Evolutionary conservation across 1,140 invertebrate species (phyloP).

Genomic region (Subanguina moxae): DNA sequence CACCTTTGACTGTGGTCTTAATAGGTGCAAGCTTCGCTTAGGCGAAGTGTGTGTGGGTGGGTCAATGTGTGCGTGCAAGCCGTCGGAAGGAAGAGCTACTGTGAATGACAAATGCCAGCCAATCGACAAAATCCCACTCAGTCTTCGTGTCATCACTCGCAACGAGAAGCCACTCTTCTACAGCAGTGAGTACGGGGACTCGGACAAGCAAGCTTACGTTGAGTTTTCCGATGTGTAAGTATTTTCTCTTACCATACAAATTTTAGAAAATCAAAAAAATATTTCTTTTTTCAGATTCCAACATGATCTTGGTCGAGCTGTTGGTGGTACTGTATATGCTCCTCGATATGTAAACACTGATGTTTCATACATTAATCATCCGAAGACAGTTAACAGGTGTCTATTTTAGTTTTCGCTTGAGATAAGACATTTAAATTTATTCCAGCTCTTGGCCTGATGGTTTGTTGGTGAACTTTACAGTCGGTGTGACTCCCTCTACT

Average conservation of each 20-base stretch:
- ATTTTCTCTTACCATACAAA: neutral
- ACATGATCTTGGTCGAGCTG: constrained; percentile 48
- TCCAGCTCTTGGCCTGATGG: constrained; percentile 50
- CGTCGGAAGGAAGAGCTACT: constrained; percentile 45
- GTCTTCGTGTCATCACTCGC: constrained; percentile 46
- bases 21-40: constrained; percentile 8
- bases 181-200: constrained; percentile 54
- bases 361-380: constrained; percentile 54
- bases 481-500: constrained; percentile 40
- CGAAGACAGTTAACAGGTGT: constrained; percentile 56
- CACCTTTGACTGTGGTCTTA: constrained; percentile 4
- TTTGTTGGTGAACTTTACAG: constrained; percentile 53
- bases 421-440: neutral
- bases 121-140: constrained; percentile 47
- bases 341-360: constrained; percentile 57
- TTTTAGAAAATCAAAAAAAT: no score
- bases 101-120: constrained; percentile 41
- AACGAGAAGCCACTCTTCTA: constrained; percentile 54
- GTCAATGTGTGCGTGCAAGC: constrained; percentile 14
- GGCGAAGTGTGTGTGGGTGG: constrained; percentile 4
- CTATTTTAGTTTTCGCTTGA: neutral
- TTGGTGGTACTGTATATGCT: constrained; percentile 55
- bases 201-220: constrained; percentile 46
- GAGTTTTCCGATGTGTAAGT: constrained; percentile 45
- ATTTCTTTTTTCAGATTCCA: constrained; percentile 30